Conservation (phyloP, 2,113 vertebrate species). For the Peucedramus taeniatus region DNA sequence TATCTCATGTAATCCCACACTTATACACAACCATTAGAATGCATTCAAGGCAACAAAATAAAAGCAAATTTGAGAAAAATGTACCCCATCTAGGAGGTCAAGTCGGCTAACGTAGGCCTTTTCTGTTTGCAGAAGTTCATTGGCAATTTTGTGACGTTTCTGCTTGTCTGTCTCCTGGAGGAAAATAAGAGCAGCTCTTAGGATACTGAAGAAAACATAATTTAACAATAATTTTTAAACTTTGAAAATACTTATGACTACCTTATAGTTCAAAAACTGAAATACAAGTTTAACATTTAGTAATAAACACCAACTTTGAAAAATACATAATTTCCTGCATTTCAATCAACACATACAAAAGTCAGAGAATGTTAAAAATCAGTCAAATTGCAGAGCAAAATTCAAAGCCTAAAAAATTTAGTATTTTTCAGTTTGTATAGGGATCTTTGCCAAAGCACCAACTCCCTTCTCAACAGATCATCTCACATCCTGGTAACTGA, state of each 20-base stretch:
- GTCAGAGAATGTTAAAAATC: neutral
- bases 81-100: constrained; percentile 83
- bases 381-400: neutral
- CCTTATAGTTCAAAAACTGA: neutral
- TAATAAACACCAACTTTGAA: neutral
- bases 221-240: neutral
- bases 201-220: neutral
- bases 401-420: neutral
- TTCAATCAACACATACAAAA: neutral
- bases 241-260: neutral
- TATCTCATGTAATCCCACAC: neutral
- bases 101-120: constrained; percentile 90
- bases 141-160: constrained; percentile 95
- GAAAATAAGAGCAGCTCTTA: neutral
- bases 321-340: neutral
- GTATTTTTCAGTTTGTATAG: neutral
- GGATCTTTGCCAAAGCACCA: neutral
- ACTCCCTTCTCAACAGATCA: neutral
- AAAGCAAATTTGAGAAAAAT: neutral
- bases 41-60: neutral
- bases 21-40: neutral
- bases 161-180: constrained; percentile 91
- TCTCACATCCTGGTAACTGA: neutral
- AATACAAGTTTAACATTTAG: neutral
- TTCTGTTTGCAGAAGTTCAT: constrained; percentile 92